These are phyloP conservation scores for Zoanthus sansibaricus DNA, from an alignment of 92 coral and sea anemone species.

Conservation along the genomic window DNA sequence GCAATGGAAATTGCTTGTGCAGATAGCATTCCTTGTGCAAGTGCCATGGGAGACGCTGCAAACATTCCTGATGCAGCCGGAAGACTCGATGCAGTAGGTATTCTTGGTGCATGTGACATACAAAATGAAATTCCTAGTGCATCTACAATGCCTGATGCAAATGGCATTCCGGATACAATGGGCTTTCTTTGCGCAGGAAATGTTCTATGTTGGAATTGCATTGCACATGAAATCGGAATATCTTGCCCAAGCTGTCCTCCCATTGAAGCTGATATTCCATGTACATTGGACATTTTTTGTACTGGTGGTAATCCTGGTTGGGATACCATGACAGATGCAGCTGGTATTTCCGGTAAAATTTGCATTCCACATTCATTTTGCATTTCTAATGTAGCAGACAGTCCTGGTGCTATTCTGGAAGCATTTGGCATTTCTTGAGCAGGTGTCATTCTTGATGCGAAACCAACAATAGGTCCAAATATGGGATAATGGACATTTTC, in stretches of 20 bases:
- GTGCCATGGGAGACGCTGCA: neutral
- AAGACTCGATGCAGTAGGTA: neutral
- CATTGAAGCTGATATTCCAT: neutral
- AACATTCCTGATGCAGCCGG: neutral
- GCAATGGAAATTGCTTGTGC: neutral
- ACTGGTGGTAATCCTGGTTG: too few relatives aligned
- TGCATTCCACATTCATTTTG: neutral
- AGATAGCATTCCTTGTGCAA: neutral
- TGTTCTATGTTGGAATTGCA: neutral
- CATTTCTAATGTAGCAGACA: neutral
- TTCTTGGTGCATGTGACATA: too few relatives aligned
- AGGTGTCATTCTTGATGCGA: neutral
- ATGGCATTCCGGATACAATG: neutral
- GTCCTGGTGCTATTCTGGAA: neutral
- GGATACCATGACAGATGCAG: too few relatives aligned
- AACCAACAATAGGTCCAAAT: neutral
- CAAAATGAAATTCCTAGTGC: neutral
- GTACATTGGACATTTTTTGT: neutral
- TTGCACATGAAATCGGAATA: neutral
- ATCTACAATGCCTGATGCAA: neutral
- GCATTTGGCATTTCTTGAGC: neutral
- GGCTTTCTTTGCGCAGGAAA: neutral
- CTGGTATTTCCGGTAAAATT: neutral
- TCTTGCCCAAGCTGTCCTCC: neutral
- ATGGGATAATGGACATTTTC: neutral